Evolutionary conservation across 2,797 vertebrate genomes (phyloP), one percentile per base, ranked within the genome.

Genomic region (Enteromius viviparus): DNA sequence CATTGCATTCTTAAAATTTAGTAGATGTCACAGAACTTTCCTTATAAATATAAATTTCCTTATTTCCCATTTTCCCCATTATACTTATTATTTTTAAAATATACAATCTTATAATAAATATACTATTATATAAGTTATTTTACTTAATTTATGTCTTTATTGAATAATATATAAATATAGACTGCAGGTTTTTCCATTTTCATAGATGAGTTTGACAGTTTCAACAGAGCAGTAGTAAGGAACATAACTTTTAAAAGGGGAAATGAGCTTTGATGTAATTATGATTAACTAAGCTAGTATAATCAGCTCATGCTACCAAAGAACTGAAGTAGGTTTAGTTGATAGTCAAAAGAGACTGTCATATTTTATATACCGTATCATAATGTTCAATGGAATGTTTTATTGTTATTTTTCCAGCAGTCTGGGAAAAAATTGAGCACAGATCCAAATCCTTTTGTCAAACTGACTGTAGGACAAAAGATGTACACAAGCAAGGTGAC

Each of bases 401-500:
- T 84, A 3, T 21, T 58, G 32, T 21, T 89, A 78, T 89, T 86
- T 87, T 77, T 82, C 71, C 1, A 49, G 34, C 90, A 99, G 98
- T 96, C 95, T 81, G 96, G 95, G 85, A 98, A 97, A 96, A 99
- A 98, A 93, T 92, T 94, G 81, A 97, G 95, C 95, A 96, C 95
- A 80, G 97, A 96, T 37, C 98, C 98, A 78, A 98, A 95, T 85
- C 96, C 98, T 21, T 96, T 94, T 64, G 97, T 99, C 83, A 94
- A 96, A 78, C 93, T 99, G 87, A 97, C 95, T 17, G 94, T 99
- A 7, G 97, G 97, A 85, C 95, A 96, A 90, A 98, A 95, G 88
- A 95, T 94, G 0, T 93, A 94, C 21, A 96, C 97, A 88, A 99
- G 98, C 90, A 99, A 99, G 96, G 98, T 99, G 88, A 94, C 53